Evolutionary conservation across 2,797 vertebrate genomes (phyloP).

Genomic region (Morus bassanus): DNA sequence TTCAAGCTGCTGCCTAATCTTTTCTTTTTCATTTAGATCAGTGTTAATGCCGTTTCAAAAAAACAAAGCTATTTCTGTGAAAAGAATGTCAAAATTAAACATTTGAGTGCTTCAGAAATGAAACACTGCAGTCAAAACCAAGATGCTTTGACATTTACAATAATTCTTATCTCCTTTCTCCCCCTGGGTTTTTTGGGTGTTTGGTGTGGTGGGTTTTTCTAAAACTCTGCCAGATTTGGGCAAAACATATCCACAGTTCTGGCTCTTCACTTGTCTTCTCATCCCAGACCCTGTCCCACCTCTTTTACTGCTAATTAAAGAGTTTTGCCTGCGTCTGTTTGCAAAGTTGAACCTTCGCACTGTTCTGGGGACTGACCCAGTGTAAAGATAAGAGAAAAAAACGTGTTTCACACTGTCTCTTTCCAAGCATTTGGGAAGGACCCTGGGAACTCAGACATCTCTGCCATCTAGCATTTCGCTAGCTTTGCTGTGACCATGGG

Average conservation of each 20-base stretch:
- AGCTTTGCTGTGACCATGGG: neutral
- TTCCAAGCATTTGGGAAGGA: neutral
- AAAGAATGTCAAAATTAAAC: neutral
- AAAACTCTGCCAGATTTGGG: neutral
- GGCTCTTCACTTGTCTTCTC: neutral
- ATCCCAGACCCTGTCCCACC: neutral
- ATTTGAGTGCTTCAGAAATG: neutral
- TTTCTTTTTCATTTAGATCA: slow-evolving; percentile 1
- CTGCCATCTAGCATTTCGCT: neutral
- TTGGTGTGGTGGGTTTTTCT: neutral
- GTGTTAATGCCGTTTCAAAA: slow-evolving; percentile 1
- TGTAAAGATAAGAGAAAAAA: neutral
- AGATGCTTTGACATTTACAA: neutral
- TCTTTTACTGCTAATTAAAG: neutral
- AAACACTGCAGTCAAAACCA: neutral
- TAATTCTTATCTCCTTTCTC: neutral
- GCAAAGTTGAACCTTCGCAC: neutral
- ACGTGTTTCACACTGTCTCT: neutral
- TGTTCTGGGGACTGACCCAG: neutral
- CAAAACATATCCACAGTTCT: neutral
- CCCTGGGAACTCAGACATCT: neutral
- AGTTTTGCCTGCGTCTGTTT: neutral
- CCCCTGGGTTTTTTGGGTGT: fast-evolving
- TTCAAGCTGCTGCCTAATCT: neutral
- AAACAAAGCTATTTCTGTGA: slow-evolving; percentile 17